phyloP scores from a whole-genome alignment of 2,888 invertebrate genomes.

The Megastigmus dorsalis region DNA sequence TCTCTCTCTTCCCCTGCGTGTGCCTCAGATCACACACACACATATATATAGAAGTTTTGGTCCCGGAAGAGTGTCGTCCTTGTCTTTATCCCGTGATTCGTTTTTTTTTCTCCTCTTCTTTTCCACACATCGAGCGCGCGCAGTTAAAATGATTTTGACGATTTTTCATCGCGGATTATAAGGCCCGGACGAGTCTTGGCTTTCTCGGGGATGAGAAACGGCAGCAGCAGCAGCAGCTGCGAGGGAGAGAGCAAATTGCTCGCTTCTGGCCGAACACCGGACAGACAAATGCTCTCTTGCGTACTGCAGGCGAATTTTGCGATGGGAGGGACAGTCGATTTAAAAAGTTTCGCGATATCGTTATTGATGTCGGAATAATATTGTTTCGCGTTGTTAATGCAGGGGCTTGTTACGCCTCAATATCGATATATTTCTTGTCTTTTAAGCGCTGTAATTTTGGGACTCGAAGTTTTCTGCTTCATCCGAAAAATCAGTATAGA shows the following conservation, averaged over 20 bases:
- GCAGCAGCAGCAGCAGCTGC: background rate
- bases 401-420: too few species aligned
- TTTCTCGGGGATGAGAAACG: background rate
- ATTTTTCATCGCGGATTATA: conserved; percentile 54
- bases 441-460: too few species aligned
- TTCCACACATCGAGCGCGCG: background rate
- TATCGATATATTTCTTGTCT: too few species aligned
- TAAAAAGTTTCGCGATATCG: background rate
- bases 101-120: background rate
- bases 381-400: too few species aligned
- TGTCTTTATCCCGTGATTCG: background rate
- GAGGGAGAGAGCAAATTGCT: background rate
- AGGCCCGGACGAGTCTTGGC: background rate
- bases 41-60: background rate
- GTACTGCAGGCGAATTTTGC: background rate
- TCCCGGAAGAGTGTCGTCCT: background rate
- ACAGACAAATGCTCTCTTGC: too few species aligned
- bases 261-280: too few species aligned
- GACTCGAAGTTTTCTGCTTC: too few species aligned
- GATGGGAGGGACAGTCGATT: background rate
- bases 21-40: background rate
- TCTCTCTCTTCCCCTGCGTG: background rate
- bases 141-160: conserved; percentile 51
- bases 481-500: too few species aligned
- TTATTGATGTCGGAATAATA: background rate